Evolutionary conservation across 1,140 invertebrate species (phyloP), one percentile per base, ranked within the genome.

Genomic region (Tetramorium simillimum): DNA sequence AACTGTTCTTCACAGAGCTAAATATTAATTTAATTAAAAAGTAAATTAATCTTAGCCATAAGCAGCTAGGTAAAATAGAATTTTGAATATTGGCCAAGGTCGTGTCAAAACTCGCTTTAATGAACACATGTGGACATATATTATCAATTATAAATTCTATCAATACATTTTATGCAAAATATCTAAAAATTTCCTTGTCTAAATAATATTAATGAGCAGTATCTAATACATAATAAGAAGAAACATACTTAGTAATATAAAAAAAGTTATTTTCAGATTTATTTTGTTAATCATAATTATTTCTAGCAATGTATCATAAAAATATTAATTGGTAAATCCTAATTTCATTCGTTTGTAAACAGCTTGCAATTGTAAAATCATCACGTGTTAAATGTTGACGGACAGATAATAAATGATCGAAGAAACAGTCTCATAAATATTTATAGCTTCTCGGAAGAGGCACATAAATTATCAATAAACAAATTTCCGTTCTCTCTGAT

Each of bases 391-490:
- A 46, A 12, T 37, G 16, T 37, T 60, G 40, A 49, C 6, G 21
- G 7, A 5, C 14, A 12, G 18, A 70, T 81, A 53, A 69, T 43
- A 81, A 70, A 70, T 70, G 46, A 14, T 18, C 14, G 24, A 37
- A 46, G 21, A 58, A 82, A 58, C 21, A 72, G 5, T 1, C 40
- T 46, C 40, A 5, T 82, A 72, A 82, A 82, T 58, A 73, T 84
- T 81, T 70, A 70, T 18, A 58, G 33, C 6, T 60, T 62, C 53
- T 14, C 24, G 9, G 18, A 84, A 84, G 14, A 28, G 14, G 21
- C 9, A 18, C 24, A 40, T 75, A 56, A 60, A 75, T 84, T 60
- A 75, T 84, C 9, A 84, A 73, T 58, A 24, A 60, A 82, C 69
- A 28, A 84, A 62, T 60, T 75, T 40, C 21, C 40, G 14, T 80